Evolutionary conservation across 1,140 invertebrate species (phyloP), one percentile per base, ranked within the genome.

Genomic region (Macrostomum lignano): DNA sequence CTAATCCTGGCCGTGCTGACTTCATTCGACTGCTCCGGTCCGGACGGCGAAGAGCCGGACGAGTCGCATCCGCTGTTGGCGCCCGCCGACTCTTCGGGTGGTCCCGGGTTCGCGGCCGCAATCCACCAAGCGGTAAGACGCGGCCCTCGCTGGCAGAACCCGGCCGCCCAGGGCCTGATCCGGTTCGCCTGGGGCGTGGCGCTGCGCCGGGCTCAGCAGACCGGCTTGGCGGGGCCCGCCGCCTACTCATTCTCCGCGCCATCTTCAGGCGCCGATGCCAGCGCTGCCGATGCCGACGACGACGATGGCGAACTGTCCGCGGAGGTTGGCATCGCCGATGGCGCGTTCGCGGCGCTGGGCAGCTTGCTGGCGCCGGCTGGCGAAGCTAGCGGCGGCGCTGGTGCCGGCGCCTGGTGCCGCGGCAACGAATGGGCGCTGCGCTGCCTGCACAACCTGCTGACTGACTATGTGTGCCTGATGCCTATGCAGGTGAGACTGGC

Each of bases 161-260:
- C 54, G 40, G 72, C 71, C 2, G 48, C 81, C 4, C 66, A 71
- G 31, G 69, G 69, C 1, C 48, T 79, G 0, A 61, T 72, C 17
- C 70, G 73, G 43, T 71, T 84, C 48, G 69, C 71, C 4, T 68
- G 77, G 49, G 70, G 72, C 0, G 55, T 84, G 15, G 70, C 73
- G 7, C 49, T 84, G n/a, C 67, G 73, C n/a, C n/a, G n/a, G n/a
- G n/a, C n/a, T n/a, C n/a, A n/a, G n/a, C n/a, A n/a, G n/a, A n/a
- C n/a, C n/a, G n/a, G n/a, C n/a, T n/a, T n/a, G n/a, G n/a, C n/a
- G n/a, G n/a, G n/a, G n/a, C n/a, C n/a, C n/a, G n/a, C n/a, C n/a
- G n/a, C n/a, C n/a, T 9, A 9, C 19, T 26, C 6, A 11, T 21
- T 17, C 3, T 21, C 3, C 17, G 19, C 13, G 25, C 32, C 17